phyloP scores from a whole-genome alignment of 64 coral and sea anemone genomes.

The Acropora yongei region DNA sequence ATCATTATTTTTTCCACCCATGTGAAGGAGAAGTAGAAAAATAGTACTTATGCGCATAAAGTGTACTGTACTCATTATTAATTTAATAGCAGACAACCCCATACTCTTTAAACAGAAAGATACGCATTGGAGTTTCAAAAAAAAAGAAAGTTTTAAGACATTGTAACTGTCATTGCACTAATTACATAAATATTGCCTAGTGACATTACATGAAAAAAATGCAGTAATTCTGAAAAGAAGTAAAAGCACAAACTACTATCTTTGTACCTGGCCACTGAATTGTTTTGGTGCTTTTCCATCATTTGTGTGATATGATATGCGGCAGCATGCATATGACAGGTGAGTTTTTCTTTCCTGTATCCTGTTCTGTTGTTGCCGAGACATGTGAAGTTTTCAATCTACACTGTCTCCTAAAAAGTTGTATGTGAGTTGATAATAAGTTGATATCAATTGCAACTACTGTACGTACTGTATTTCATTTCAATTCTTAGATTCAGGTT shows the following conservation, averaged over 20 bases:
- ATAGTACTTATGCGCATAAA: not conserved
- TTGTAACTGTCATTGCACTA: not conserved
- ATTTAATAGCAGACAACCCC: not conserved
- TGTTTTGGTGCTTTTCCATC: slow-evolving; percentile 15
- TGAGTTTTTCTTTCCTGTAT: slow-evolving; percentile 49
- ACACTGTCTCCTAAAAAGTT: slow-evolving; percentile 13
- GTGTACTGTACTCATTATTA: not conserved
- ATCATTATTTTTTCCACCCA: slow-evolving; percentile 54
- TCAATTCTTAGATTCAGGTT: too few relatives aligned
- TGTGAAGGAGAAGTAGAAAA: not conserved
- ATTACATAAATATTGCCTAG: not conserved
- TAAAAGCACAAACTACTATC: not conserved
- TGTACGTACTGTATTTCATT: too few relatives aligned
- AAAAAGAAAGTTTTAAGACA: not conserved
- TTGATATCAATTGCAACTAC: not conserved
- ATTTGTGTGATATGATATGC: slow-evolving; percentile 44
- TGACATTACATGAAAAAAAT: not conserved
- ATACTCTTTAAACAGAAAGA: not conserved
- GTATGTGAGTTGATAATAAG: not conserved
- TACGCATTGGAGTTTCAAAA: not conserved
- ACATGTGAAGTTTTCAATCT: slow-evolving; percentile 15
- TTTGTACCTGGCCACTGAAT: slow-evolving; percentile 53
- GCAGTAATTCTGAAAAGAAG: not conserved
- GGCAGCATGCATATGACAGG: slow-evolving; percentile 27
- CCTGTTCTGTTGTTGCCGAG: slow-evolving; percentile 30